Base-by-base conservation (phyloP, 2,888 invertebrate genomes). In the Nomada lathburiana region DNA sequence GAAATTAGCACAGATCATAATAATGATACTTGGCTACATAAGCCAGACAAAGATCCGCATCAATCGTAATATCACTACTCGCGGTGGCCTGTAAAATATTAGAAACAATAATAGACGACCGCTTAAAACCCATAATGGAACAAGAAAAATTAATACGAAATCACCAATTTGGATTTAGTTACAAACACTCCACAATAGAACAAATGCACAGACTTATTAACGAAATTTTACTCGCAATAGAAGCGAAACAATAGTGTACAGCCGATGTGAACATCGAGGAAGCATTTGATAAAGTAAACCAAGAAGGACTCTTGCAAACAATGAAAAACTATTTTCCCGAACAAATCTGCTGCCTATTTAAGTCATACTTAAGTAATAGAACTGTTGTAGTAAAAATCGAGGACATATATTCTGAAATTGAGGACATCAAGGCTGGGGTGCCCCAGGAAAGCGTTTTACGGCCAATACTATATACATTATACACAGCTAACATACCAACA, bases 361-460 rank as follows among this genome's bases (percentile, higher is more conserved):
- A 23, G 23, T 23, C n/a, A 23, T 23, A 23, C 23, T 23, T 23
- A 23, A 23, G 0, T 23, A 57, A 57, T 26, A 57, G 57, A 57
- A 57, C 57, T n/a, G n/a, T 23, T 13, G 57, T 57, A 20, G 26
- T 57, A 57, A 57, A 20, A 57, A 57, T 26, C 16, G 26, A 57
- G 57, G 26, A 20, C 9, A 1, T 23, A 23, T 57, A 57, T 26
- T 20, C 57, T 23, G 23, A 26, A 57, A 57, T 57, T 10, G n/a
- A 57, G n/a, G 62, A 62, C 29, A 62, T 62, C 42, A 18, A 36
- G 18, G 18, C 62, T 36, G 42, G 44, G 5, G 29, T 62, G 16
- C 42, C 62, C 10, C 62, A 62, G n/a, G 62, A 36, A 42, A 62
- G 62, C 36, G 29, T 62, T 7, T 42, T 42, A 18, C 36, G 62